Percentiles rank a stretch among this genome's conserved stretches.
phyloP scores from a whole-genome alignment of 2,888 invertebrate genomes.

The Caenorhabditis becei region DNA sequence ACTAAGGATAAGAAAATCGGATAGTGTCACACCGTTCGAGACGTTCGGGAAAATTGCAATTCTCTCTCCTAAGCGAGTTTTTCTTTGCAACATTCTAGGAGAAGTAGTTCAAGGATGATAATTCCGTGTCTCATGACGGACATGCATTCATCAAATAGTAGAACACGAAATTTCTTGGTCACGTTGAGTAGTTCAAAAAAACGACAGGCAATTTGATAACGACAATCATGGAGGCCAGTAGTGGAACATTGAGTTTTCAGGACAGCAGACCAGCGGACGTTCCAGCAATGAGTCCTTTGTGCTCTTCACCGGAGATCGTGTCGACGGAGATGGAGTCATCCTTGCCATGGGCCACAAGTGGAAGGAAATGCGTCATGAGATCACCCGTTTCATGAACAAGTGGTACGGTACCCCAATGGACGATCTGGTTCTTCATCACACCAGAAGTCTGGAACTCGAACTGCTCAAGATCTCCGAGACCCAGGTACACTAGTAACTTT shows the following conservation, averaged over 20 bases:
- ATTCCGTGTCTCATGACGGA: conserved; percentile 4
- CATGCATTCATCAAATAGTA: conserved; percentile 8
- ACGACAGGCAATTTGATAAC: conserved; percentile 6
- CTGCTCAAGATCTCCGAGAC: conserved; percentile 45
- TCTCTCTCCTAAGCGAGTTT: conserved; percentile 36
- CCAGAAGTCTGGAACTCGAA: conserved; percentile 40
- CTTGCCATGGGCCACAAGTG: conserved; percentile 74
- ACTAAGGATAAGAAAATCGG: conserved; percentile 23
- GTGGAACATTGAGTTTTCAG: conserved; percentile 13
- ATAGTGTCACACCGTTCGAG: conserved; percentile 2
- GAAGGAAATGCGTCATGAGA: conserved; percentile 64
- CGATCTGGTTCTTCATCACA: conserved; percentile 59
- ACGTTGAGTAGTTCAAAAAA: neutral
- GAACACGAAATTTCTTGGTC: neutral
- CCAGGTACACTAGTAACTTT: conserved; percentile 12
- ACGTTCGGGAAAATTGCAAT: conserved; percentile 13
- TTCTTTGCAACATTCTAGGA: conserved; percentile 44
- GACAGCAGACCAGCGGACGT: conserved; percentile 65
- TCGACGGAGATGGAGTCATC: conserved; percentile 77
- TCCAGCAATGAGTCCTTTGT: conserved; percentile 72
- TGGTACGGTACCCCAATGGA: conserved; percentile 63
- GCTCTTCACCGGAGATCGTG: conserved; percentile 73
- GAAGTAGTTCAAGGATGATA: conserved; percentile 28
- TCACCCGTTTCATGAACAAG: conserved; percentile 43
- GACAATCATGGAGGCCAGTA: neutral